Percentiles rank a stretch among this genome's conserved stretches.
Evolutionary conservation across 2,888 invertebrate genomes (phyloP).

Genomic region (Cerceris ruficornis): DNA sequence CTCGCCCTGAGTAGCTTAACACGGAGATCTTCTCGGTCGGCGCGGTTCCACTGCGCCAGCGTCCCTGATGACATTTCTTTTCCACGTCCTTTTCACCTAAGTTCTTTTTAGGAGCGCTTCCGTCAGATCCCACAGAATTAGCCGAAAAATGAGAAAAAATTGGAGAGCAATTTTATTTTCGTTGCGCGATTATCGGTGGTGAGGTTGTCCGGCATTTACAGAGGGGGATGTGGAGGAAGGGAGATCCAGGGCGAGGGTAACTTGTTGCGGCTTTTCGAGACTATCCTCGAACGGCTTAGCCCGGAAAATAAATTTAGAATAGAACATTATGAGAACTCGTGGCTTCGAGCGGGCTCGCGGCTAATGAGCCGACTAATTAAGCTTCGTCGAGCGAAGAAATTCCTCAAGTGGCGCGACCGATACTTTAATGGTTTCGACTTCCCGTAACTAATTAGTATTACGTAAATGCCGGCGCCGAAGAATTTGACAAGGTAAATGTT

Average conservation of each 20-base stretch:
- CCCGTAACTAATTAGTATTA: slow-evolving; percentile 58
- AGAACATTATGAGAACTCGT: slow-evolving; percentile 37
- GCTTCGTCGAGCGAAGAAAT: slow-evolving; percentile 60
- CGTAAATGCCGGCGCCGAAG: slow-evolving; percentile 29
- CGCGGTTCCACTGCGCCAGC: no score
- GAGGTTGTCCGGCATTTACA: no score
- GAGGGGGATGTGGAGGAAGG: no score
- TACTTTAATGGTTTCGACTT: slow-evolving; percentile 54
- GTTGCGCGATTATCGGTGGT: no score
- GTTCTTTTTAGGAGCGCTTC: no score
- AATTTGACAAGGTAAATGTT: slow-evolving; percentile 26
- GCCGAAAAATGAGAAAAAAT: no score
- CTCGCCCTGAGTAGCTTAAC: no score
- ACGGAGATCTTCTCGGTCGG: no score
- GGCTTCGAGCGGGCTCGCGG: slow-evolving; percentile 43
- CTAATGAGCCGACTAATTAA: slow-evolving; percentile 67
- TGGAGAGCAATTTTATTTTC: no score
- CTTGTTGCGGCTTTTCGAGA: slow-evolving; percentile 14
- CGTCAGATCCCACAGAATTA: no score
- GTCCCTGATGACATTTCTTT: no score
- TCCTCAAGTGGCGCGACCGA: slow-evolving; percentile 48
- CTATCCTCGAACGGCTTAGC: slow-evolving; percentile 13
- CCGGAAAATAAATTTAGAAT: slow-evolving; percentile 53
- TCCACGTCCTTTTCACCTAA: no score
- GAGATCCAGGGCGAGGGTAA: slow-evolving; percentile 4